Conservation (phyloP, 2,113 vertebrate species). For the Phalacrocorax pelagicus region DNA sequence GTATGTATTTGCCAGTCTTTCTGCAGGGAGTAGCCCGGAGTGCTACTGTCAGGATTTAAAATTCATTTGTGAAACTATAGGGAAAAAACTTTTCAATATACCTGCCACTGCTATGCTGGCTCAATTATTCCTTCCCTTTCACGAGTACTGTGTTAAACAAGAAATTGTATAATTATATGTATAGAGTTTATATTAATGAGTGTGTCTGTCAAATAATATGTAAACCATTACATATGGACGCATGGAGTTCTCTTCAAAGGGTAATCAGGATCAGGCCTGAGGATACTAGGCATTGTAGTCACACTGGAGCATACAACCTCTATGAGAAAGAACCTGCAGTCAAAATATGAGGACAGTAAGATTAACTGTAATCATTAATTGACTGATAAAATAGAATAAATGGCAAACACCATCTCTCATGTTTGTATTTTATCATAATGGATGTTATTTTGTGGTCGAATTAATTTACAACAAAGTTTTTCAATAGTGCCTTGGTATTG, state of each 20-base stretch:
- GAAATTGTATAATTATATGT: not conserved
- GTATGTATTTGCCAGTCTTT: conserved; percentile 33
- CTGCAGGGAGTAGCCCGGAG: not conserved
- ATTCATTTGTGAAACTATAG: conserved; percentile 20
- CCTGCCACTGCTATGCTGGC: not conserved
- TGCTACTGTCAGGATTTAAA: conserved; percentile 16
- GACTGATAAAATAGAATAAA: not conserved
- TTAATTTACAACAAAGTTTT: not conserved
- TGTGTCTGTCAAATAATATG: not conserved
- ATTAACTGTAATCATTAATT: not conserved
- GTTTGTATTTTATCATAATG: not conserved
- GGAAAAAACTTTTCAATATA: not conserved
- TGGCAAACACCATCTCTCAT: not conserved
- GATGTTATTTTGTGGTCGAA: not conserved
- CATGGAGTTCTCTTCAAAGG: not conserved
- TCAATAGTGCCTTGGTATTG: not conserved
- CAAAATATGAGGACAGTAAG: not conserved
- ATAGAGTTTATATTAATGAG: not conserved
- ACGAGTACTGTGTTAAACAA: conserved; percentile 15
- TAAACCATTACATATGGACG: not conserved
- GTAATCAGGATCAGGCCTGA: not conserved
- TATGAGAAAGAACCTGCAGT: not conserved
- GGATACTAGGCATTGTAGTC: not conserved
- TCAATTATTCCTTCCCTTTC: conserved; percentile 34
- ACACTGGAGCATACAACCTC: not conserved